Evolutionary conservation across 2,113 vertebrate genomes (phyloP).

Genomic region (Macquaria ambigua): DNA sequence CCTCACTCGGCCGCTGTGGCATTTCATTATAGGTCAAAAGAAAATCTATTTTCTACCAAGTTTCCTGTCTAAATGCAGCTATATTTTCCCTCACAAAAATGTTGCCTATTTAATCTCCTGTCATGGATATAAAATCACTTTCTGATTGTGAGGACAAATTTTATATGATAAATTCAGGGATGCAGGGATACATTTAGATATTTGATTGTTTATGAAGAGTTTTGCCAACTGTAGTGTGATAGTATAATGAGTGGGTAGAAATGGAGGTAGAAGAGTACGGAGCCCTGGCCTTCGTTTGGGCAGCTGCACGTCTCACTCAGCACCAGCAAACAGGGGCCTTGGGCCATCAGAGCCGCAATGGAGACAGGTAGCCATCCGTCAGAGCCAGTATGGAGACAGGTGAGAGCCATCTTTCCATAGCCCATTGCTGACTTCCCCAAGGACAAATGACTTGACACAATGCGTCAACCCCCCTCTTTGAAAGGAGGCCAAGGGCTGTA

Average conservation of each 20-base stretch:
- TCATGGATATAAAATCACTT: neutral
- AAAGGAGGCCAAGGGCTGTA: constrained; percentile 78
- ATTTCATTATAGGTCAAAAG: neutral
- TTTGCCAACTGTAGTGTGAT: constrained; percentile 1
- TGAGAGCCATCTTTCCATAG: constrained; percentile 90
- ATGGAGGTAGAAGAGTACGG: constrained; percentile 21
- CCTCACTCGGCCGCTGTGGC: neutral
- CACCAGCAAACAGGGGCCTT: constrained; percentile 83
- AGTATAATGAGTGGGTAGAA: constrained; percentile 29
- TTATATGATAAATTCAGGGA: neutral
- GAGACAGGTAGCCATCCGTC: constrained; percentile 87
- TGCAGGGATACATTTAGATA: neutral
- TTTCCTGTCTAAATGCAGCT: neutral
- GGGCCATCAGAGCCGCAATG: constrained; percentile 74
- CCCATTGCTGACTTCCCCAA: constrained; percentile 86
- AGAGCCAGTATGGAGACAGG: constrained; percentile 86
- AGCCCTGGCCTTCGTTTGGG: constrained; percentile 74
- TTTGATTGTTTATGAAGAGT: neutral
- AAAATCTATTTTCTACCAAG: neutral
- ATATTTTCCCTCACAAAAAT: neutral
- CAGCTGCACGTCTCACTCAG: constrained; percentile 80
- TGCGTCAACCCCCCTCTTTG: constrained; percentile 79
- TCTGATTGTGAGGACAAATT: neutral
- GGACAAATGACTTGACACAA: constrained; percentile 91
- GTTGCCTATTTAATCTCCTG: neutral